Conservation (phyloP, 30 jellyfish, hydroid and myxozoan species). For the Phacellophora camtschatica region DNA sequence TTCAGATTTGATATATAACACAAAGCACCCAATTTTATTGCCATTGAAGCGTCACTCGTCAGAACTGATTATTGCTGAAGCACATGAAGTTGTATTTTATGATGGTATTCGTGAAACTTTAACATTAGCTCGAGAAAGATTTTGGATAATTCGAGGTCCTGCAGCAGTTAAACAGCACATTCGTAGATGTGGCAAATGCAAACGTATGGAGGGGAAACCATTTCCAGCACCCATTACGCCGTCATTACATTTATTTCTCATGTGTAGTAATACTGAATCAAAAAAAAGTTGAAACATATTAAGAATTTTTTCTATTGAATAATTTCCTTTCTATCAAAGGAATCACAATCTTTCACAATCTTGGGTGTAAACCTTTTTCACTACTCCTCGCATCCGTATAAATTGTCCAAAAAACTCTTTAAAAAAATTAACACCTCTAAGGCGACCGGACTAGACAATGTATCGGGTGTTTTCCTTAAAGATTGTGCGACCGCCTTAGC, state of each 20-base stretch:
- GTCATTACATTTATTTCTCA: background rate
- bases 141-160: conserved; percentile 16
- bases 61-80: conserved; percentile 37
- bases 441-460: too few species aligned
- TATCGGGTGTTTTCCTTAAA: too few species aligned
- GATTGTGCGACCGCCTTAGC: too few species aligned
- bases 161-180: background rate
- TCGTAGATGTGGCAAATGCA: conserved; percentile 15
- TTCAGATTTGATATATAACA: background rate
- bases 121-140: background rate
- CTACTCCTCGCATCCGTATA: too few species aligned
- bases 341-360: too few species aligned
- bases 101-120: conserved; percentile 19
- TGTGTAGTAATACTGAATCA: background rate
- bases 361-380: too few species aligned
- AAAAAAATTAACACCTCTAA: too few species aligned
- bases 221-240: background rate
- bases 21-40: background rate
- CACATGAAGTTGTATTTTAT: conserved; percentile 21
- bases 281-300: background rate
- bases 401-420: too few species aligned
- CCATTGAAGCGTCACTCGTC: conserved; percentile 18
- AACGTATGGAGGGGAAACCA: conserved; percentile 7
- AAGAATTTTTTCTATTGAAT: background rate
- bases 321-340: too few species aligned